A percentile compares a stretch with the other conserved stretches of the same genome.
Evolutionary conservation across 1,140 invertebrate genomes (phyloP).

Genomic region (Drosophila baimaii): DNA sequence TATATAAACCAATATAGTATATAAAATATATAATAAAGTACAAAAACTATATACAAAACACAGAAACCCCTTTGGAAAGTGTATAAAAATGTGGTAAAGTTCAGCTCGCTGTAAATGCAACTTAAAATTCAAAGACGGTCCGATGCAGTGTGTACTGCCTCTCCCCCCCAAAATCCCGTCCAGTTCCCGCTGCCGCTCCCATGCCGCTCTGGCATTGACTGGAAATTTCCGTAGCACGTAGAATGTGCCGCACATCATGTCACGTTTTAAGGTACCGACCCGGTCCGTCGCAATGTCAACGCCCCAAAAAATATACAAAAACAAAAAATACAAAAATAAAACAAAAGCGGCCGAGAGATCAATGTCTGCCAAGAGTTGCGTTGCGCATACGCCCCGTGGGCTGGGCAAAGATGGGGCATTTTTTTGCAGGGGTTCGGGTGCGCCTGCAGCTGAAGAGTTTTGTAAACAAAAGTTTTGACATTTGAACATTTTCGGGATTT

Average conservation of each 20-base stretch:
- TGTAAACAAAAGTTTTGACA: conserved; percentile 65
- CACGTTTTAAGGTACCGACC: conserved; percentile 53
- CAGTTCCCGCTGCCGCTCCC: background rate
- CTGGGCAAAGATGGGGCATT: conserved; percentile 2
- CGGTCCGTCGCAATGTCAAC: conserved; percentile 61
- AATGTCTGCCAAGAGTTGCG: conserved; percentile 53
- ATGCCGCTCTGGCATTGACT: conserved; percentile 26
- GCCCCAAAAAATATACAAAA: conserved; percentile 35
- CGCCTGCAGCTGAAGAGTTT: conserved; percentile 38
- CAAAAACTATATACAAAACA: no score
- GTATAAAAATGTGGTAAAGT: conserved; percentile 28
- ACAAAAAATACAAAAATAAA: conserved; percentile 5
- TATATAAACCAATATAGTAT: background rate
- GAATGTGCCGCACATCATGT: conserved; percentile 61
- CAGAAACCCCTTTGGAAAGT: background rate
- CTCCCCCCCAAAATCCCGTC: background rate
- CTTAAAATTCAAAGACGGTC: conserved; percentile 59
- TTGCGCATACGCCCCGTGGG: conserved; percentile 59
- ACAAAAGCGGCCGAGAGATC: conserved; percentile 44
- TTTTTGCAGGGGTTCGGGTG: conserved; percentile 9
- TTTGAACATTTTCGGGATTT: conserved; percentile 38
- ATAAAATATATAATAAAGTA: background rate
- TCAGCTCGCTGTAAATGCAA: conserved; percentile 33
- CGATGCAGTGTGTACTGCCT: conserved; percentile 17
- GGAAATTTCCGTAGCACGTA: conserved; percentile 56